Evolutionary conservation across 2,113 vertebrate species (phyloP).

Genomic region (Kryptolebias marmoratus): DNA sequence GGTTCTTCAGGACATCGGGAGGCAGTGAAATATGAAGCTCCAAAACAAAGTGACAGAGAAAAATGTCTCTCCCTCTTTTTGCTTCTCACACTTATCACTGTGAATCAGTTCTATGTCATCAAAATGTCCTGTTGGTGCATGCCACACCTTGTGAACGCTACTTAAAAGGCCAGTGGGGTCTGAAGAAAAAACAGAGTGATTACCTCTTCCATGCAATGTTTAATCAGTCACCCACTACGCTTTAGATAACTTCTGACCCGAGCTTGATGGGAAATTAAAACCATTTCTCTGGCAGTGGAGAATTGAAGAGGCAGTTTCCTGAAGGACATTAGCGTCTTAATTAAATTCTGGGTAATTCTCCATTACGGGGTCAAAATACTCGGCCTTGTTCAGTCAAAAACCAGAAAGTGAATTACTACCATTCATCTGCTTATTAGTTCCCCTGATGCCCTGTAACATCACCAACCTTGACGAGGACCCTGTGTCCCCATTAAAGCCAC

Average conservation of each 20-base stretch:
- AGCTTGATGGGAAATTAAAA: conserved; percentile 65
- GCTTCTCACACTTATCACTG: conserved; percentile 32
- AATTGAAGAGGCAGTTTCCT: conserved; percentile 54
- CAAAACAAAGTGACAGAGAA: conserved; percentile 64
- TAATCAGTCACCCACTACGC: conserved; percentile 64
- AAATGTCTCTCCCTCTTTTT: conserved; percentile 37
- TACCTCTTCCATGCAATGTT: conserved; percentile 51
- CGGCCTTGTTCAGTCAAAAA: conserved; percentile 41
- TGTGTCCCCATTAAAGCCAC: conserved; percentile 1
- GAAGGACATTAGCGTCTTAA: conserved; percentile 63
- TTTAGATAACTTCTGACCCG: conserved; percentile 73
- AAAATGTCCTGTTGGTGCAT: conserved; percentile 9
- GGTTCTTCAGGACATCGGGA: conserved; percentile 12
- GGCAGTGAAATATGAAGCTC: conserved; percentile 63
- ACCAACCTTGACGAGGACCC: conserved; percentile 14
- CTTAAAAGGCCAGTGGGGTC: conserved; percentile 24
- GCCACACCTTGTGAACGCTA: conserved; percentile 13
- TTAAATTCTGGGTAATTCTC: conserved; percentile 50
- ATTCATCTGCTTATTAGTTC: conserved; percentile 41
- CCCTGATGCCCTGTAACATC: conserved; percentile 36
- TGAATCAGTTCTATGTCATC: conserved; percentile 41
- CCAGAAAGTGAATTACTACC: conserved; percentile 41
- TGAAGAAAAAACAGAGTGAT: conserved; percentile 55
- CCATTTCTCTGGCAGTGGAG: conserved; percentile 34
- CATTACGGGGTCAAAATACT: conserved; percentile 38